phyloP scores from a whole-genome alignment of 2,113 vertebrate genomes.

The Megalops atlanticus region DNA sequence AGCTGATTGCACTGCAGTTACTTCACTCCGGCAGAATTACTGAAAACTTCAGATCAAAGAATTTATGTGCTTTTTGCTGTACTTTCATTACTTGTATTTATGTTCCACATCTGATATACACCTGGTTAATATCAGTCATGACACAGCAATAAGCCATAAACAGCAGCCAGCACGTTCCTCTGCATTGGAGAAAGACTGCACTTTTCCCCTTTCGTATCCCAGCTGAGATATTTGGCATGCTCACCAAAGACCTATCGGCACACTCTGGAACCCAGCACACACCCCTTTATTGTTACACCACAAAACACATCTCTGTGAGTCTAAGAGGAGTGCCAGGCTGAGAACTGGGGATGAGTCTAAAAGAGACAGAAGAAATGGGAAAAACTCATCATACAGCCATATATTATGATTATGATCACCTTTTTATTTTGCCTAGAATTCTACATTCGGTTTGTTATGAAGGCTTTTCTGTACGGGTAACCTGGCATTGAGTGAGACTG shows the following conservation, averaged over 20 bases:
- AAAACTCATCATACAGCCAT: too few relatives aligned
- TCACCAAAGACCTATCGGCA: background rate
- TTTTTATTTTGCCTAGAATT: too few relatives aligned
- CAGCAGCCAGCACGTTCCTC: background rate
- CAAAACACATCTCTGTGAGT: background rate
- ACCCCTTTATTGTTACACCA: background rate
- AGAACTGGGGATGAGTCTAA: too few relatives aligned
- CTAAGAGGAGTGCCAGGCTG: too few relatives aligned
- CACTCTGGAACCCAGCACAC: too few relatives aligned
- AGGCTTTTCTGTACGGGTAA: too few relatives aligned
- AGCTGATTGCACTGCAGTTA: background rate
- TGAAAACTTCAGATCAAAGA: background rate
- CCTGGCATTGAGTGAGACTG: too few relatives aligned
- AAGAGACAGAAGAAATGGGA: too few relatives aligned
- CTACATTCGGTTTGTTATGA: too few relatives aligned
- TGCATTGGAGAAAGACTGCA: background rate
- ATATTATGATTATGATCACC: too few relatives aligned
- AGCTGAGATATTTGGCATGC: background rate
- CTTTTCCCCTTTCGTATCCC: background rate
- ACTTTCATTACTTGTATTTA: background rate
- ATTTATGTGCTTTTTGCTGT: too few relatives aligned
- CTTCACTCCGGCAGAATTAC: background rate
- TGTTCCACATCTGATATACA: background rate
- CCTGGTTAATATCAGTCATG: background rate
- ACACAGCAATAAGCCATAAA: background rate